Base-by-base conservation (phyloP, 2,113 vertebrate genomes). In the Ceyx margarethae region DNA sequence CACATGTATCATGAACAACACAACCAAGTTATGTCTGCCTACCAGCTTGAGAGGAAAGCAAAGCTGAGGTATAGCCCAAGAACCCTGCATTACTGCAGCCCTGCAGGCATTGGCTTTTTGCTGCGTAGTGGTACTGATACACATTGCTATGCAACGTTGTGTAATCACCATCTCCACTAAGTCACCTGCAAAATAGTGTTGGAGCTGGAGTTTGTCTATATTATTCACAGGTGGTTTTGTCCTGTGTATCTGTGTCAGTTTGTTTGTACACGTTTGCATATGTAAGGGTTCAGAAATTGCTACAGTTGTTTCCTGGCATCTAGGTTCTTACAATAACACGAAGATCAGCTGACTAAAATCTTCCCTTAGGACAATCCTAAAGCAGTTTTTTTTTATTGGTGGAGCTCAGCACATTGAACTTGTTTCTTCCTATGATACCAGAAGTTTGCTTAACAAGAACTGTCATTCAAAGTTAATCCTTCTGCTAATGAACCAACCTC, bases 401-500 rank as follows among this genome's bases (percentile, higher is more conserved):
- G 21, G 42, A 77, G 60, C 17, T 73, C 72, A 85, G 74, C n/a
- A 74, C n/a, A 67, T 1, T 21, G 48, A 81, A 50, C 53, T 65
- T 73, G 45, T 68, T 87, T 89, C 78, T 85, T 87, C 46, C 54
- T 3, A 1, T 26, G 60, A 82, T 15, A 73, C 17, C 25, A n/a
- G 17, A 61, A 79, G 31, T 51, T n/a, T 1, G 0, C 66, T 76
- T 85, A 73, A 89, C 74, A 66, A 48, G 60, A 82, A 37, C 64
- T 84, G 56, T 54, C 73, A 83, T 48, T 90, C 69, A 72, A 51
- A 85, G 58, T 16, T 57, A 82, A 82, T 82, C 35, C 26, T 88
- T 82, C 53, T 67, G n/a, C 78, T 90, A 92, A 93, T 56, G 61
- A 96, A 78, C 20, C 68, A 82, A 65, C 9, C 13, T n/a, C 84